phyloP scores from a whole-genome alignment of 2,113 vertebrate genomes.

The Dolichallabes microphthalmus region DNA sequence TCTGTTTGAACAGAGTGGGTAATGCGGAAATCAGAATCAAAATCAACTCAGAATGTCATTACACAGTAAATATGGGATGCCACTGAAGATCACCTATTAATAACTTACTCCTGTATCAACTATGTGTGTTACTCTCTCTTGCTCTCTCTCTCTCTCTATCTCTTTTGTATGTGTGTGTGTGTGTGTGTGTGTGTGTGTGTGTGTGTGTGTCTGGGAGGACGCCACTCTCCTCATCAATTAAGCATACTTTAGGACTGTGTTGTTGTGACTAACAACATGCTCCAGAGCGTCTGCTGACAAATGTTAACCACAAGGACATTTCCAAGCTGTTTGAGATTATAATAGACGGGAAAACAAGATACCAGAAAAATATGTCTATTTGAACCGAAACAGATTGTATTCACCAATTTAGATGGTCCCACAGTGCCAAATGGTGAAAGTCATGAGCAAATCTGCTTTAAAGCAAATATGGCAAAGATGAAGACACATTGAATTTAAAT shows the following conservation, averaged over 20 bases:
- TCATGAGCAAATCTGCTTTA: background rate
- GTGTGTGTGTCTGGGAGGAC: constrained; percentile 34
- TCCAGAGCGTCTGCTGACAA: constrained; percentile 71
- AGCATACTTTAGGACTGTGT: constrained; percentile 66
- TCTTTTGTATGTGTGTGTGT: background rate
- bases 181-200: constrained; percentile 46
- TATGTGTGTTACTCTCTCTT: too few relatives aligned
- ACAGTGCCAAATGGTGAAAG: background rate
- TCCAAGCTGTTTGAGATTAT: constrained; percentile 57
- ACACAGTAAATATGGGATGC: background rate
- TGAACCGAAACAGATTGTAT: background rate
- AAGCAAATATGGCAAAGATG: background rate
- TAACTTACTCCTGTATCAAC: too few relatives aligned
- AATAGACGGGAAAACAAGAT: constrained; percentile 42
- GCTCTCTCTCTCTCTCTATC: too few relatives aligned
- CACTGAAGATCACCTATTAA: background rate
- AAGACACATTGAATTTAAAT: background rate
- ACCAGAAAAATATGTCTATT: constrained; percentile 16
- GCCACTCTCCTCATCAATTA: constrained; percentile 68
- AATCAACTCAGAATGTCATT: constrained; percentile 3
- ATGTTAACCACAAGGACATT: constrained; percentile 68
- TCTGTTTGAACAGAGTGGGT: background rate
- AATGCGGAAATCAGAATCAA: background rate
- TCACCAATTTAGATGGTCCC: background rate
- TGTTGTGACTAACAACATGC: constrained; percentile 73